Evolutionary conservation across 2,797 vertebrate genomes (phyloP).

Genomic region (Protonibea diacanthus): DNA sequence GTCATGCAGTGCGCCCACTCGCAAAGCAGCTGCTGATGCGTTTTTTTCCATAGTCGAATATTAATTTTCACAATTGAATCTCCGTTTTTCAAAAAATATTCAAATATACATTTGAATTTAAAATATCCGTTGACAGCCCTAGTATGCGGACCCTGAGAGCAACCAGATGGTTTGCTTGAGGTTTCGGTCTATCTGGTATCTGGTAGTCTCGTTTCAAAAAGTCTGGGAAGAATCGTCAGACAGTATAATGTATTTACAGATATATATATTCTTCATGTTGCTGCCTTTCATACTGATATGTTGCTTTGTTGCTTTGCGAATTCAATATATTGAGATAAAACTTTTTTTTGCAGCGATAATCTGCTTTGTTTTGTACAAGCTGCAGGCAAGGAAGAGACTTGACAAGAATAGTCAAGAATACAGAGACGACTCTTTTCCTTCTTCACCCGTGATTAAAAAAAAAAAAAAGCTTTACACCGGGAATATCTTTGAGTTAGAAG

Average conservation of each 20-base stretch:
- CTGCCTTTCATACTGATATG: neutral
- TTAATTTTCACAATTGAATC: too few relatives aligned
- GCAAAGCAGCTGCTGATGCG: too few relatives aligned
- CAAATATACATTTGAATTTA: too few relatives aligned
- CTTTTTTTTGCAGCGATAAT: neutral
- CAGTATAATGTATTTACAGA: neutral
- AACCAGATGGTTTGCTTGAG: neutral
- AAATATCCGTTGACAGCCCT: too few relatives aligned
- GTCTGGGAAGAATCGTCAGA: neutral
- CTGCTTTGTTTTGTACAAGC: conserved; percentile 19
- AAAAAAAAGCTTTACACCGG: neutral
- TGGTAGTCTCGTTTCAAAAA: too few relatives aligned
- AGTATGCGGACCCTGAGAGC: neutral
- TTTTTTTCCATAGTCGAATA: too few relatives aligned
- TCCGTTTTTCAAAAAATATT: too few relatives aligned
- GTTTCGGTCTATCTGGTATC: too few relatives aligned
- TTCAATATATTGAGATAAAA: conserved; percentile 3
- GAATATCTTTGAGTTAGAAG: neutral
- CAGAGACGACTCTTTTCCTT: conserved; percentile 18
- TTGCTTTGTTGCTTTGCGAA: neutral
- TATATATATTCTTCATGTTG: neutral
- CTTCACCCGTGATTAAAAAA: neutral
- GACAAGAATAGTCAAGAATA: conserved; percentile 14
- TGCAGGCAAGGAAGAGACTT: conserved; percentile 21
- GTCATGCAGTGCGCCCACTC: too few relatives aligned